Evolutionary conservation across 2,113 vertebrate genomes (phyloP).

Genomic region (Platysteira castanea): DNA sequence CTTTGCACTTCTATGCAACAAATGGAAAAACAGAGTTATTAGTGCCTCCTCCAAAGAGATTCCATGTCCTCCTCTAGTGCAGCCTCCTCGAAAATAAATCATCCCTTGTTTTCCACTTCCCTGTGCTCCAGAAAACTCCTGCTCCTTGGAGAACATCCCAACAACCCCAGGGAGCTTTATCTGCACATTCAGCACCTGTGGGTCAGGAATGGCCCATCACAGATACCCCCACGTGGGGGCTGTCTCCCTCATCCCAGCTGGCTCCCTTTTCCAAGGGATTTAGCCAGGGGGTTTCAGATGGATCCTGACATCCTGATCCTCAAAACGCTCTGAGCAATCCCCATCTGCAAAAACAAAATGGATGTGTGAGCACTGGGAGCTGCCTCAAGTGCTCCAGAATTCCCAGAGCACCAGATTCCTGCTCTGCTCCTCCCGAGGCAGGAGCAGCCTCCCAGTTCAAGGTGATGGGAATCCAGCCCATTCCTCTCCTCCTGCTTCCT

Average conservation of each 20-base stretch:
- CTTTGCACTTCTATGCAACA: background rate
- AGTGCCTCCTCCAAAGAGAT: background rate
- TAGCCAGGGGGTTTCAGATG: background rate
- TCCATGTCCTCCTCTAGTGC: background rate
- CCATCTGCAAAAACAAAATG: background rate
- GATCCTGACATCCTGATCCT: background rate
- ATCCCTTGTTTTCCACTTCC: background rate
- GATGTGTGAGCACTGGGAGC: background rate
- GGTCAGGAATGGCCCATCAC: background rate
- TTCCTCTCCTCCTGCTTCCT: background rate
- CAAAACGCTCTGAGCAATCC: background rate
- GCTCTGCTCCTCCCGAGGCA: background rate
- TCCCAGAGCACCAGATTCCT: background rate
- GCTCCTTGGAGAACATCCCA: background rate
- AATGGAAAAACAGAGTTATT: background rate
- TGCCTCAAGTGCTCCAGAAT: background rate
- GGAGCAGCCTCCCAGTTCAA: background rate
- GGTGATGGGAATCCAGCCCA: fast-evolving
- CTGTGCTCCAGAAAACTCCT: background rate
- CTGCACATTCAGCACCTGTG: background rate
- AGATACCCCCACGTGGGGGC: background rate
- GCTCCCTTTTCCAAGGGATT: background rate
- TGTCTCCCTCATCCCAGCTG: background rate
- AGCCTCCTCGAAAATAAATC: background rate
- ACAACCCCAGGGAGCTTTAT: background rate